A percentile compares a stretch with the other conserved stretches of the same genome.
These are phyloP conservation scores for Drosophila kuntzei DNA, from an alignment of 2,888 invertebrate species.

Conservation along the genomic window DNA sequence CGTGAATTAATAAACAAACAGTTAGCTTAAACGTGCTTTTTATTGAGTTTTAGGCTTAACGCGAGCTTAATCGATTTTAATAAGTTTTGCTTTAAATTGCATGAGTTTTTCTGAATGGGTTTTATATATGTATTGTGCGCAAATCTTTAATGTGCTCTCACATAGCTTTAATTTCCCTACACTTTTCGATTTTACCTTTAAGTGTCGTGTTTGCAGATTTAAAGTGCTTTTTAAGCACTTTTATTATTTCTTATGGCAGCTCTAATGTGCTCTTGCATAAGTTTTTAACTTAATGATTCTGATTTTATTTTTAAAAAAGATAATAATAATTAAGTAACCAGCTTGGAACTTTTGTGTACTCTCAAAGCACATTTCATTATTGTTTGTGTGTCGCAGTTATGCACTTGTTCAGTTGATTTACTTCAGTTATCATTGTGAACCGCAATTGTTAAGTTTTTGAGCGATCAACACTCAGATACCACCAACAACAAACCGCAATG, in stretches of 20 bases:
- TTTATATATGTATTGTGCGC: not conserved
- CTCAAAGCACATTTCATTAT: not conserved
- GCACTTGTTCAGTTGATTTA: conserved; percentile 10
- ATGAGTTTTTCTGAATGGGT: no score
- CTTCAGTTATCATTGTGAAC: conserved; percentile 5
- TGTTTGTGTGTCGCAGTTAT: not conserved
- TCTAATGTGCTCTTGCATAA: not conserved
- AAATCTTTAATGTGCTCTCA: no score
- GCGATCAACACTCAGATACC: conserved; percentile 11
- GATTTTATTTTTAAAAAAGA: no score
- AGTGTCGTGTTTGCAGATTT: not conserved
- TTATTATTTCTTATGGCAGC: not conserved
- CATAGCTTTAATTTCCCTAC: no score
- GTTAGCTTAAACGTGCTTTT: no score
- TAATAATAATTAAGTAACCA: not conserved
- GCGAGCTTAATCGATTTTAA: no score
- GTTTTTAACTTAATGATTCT: not conserved
- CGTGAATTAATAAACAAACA: no score
- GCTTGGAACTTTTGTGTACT: not conserved
- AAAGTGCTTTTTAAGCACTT: not conserved
- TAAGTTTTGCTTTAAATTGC: not conserved
- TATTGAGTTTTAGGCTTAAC: no score
- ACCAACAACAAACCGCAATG: not conserved
- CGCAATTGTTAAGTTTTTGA: conserved; percentile 8
- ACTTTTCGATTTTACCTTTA: not conserved